phyloP scores from a whole-genome alignment of 1,140 invertebrate genomes.

The Cryptotermes secundus region DNA sequence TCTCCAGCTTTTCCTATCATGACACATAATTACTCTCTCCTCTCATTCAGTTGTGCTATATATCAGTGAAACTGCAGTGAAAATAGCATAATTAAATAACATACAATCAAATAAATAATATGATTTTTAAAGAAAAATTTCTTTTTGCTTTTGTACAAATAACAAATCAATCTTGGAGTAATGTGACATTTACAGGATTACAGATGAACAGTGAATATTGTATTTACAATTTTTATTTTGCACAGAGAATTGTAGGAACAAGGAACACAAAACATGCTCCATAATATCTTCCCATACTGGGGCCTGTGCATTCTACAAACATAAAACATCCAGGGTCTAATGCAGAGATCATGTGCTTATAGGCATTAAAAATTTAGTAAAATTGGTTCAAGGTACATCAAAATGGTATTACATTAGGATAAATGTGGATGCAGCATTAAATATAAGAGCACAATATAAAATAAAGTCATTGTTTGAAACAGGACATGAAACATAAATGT shows the following conservation, averaged over 20 bases:
- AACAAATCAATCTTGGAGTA: too few relatives aligned
- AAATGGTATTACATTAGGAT: neutral
- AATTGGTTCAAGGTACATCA: neutral
- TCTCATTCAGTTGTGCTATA: too few relatives aligned
- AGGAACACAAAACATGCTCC: neutral
- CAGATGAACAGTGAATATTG: neutral
- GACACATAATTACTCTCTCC: too few relatives aligned
- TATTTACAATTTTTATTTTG: neutral
- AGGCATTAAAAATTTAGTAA: neutral
- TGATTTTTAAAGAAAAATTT: too few relatives aligned
- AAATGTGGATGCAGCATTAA: neutral
- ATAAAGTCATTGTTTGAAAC: neutral
- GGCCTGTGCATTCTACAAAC: constrained; percentile 8
- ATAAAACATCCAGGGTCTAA: constrained; percentile 3
- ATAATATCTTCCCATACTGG: neutral
- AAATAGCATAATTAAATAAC: too few relatives aligned
- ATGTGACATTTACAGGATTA: too few relatives aligned
- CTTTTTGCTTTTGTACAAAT: too few relatives aligned
- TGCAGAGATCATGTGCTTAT: neutral
- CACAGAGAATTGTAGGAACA: neutral
- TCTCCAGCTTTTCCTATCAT: too few relatives aligned
- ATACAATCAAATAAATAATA: too few relatives aligned
- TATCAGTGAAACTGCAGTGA: too few relatives aligned
- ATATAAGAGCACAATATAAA: neutral
- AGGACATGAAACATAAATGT: neutral